These are phyloP conservation scores for Carduelis carduelis DNA, from an alignment of 2,797 vertebrate genomes.

Conservation along the genomic window DNA sequence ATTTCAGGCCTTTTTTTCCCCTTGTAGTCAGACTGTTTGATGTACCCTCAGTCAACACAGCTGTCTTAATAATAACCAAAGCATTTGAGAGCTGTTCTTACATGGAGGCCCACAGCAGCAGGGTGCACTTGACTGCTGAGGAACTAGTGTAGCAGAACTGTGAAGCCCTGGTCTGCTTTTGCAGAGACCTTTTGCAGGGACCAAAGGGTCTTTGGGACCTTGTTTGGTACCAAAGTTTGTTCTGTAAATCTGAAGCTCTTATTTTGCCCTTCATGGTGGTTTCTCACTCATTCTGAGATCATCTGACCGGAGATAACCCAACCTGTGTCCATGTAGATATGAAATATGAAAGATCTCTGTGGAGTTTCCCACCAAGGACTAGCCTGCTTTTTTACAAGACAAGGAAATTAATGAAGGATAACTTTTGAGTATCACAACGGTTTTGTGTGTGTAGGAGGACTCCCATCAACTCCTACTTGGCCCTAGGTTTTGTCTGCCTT, in stretches of 20 bases:
- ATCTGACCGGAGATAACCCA: neutral
- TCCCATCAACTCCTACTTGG: neutral
- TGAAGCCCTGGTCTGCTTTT: neutral
- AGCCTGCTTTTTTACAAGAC: neutral
- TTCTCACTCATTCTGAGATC: neutral
- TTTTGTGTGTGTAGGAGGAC: neutral
- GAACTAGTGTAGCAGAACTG: neutral
- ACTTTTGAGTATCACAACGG: neutral
- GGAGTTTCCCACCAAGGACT: neutral
- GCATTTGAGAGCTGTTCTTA: neutral
- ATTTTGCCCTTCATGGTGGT: neutral
- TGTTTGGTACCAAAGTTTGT: neutral
- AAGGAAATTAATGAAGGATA: neutral
- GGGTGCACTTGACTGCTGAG: neutral
- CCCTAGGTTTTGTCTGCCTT: neutral
- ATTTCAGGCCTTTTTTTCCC: neutral
- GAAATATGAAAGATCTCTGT: neutral
- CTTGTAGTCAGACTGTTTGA: neutral
- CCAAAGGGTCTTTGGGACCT: neutral
- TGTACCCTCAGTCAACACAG: neutral
- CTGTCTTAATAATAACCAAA: neutral
- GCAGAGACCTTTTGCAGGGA: neutral
- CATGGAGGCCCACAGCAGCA: neutral
- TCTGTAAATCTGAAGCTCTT: neutral
- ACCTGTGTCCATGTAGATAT: neutral